These are phyloP conservation scores for Iguana delicatissima DNA, from an alignment of 2,797 vertebrate species.

Conservation along the genomic window DNA sequence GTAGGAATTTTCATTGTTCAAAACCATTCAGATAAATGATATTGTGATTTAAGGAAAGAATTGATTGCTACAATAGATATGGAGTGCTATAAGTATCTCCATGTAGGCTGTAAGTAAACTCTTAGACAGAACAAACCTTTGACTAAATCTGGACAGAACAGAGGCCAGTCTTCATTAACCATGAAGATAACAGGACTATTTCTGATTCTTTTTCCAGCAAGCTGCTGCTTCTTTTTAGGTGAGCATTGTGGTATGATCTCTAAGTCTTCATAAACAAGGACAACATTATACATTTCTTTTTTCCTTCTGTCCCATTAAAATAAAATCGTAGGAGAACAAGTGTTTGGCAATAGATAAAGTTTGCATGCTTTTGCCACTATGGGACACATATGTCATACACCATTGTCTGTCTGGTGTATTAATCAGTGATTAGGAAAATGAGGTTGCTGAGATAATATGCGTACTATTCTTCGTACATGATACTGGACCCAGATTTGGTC, in stretches of 20 bases:
- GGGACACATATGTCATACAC: background rate
- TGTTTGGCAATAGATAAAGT: background rate
- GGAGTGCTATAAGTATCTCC: constrained; percentile 25
- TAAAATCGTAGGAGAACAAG: background rate
- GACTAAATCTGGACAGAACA: constrained; percentile 15
- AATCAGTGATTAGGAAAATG: background rate
- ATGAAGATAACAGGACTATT: constrained; percentile 26
- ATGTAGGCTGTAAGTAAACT: constrained; percentile 2
- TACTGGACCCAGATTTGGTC: background rate
- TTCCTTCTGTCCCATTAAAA: background rate
- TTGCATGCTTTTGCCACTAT: background rate
- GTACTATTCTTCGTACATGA: background rate
- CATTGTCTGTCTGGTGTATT: background rate
- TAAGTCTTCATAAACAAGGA: background rate
- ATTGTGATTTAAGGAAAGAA: background rate
- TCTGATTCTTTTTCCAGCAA: constrained; percentile 23
- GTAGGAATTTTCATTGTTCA: constrained; percentile 26
- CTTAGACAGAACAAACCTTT: constrained; percentile 3
- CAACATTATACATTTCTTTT: background rate
- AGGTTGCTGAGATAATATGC: background rate
- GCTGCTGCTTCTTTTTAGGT: constrained; percentile 30
- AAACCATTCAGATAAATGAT: background rate
- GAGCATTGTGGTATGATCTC: background rate
- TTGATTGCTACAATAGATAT: constrained; percentile 28
- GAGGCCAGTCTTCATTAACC: background rate